Percentiles rank a stretch among this genome's conserved stretches.
phyloP scores from a whole-genome alignment of 2,113 vertebrate species.

The Phrynosoma blainvillii region DNA sequence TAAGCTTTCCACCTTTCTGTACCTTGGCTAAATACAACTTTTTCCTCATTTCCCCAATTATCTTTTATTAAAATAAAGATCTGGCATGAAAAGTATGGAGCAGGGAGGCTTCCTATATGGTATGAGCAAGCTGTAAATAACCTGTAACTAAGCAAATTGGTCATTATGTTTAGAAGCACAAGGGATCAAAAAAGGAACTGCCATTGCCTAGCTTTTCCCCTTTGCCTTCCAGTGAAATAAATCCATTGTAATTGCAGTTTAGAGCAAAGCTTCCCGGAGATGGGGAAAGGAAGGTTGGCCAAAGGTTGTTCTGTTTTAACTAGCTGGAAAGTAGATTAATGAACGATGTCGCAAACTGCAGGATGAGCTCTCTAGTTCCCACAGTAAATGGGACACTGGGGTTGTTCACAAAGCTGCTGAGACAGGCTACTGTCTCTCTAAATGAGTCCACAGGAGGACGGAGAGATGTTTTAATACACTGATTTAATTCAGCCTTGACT shows the following conservation, averaged over 20 bases:
- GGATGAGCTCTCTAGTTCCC: constrained; percentile 22
- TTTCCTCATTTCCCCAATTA: neutral
- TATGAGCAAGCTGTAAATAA: constrained; percentile 50
- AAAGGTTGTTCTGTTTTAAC: neutral
- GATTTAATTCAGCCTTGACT: constrained; percentile 10
- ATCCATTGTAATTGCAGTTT: constrained; percentile 40
- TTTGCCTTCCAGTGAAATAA: constrained; percentile 36
- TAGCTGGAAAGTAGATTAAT: neutral
- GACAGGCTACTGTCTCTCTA: constrained; percentile 11
- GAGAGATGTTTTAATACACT: constrained; percentile 15
- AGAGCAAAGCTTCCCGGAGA: neutral
- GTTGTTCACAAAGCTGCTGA: neutral
- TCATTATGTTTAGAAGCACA: constrained; percentile 32
- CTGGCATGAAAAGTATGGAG: neutral
- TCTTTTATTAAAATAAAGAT: constrained; percentile 2
- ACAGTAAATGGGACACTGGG: neutral
- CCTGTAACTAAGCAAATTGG: constrained; percentile 39
- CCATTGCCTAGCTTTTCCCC: constrained; percentile 34
- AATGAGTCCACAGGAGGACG: neutral
- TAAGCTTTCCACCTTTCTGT: neutral
- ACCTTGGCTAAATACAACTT: neutral
- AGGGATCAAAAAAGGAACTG: neutral
- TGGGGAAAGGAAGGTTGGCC: neutral
- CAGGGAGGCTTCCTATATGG: neutral
- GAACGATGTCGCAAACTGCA: neutral